These are phyloP conservation scores for Paragorgia papillata DNA, from an alignment of 92 coral and sea anemone species.

Conservation along the genomic window DNA sequence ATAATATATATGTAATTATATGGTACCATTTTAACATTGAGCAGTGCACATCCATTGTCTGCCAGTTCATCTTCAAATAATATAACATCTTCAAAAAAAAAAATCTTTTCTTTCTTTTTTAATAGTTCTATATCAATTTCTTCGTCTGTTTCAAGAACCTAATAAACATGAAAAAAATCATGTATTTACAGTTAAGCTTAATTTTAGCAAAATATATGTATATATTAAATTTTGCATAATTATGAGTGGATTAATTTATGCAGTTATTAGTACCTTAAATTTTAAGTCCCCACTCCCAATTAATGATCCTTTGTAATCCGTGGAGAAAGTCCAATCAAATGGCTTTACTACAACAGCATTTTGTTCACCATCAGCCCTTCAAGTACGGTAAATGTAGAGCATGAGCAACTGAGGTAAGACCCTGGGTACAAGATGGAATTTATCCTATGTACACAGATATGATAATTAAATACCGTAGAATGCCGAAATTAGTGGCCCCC, in stretches of 20 bases:
- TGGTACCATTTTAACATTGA: slow-evolving; percentile 94
- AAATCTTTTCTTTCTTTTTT: slow-evolving; percentile 85
- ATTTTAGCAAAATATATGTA: too few species aligned
- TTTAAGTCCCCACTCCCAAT: slow-evolving; percentile 44
- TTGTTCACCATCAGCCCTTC: slow-evolving; percentile 85
- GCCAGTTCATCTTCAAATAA: slow-evolving; percentile 98
- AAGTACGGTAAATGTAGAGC: too few species aligned
- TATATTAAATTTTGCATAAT: too few species aligned
- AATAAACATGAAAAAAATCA: neutral
- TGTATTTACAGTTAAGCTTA: too few species aligned
- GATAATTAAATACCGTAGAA: neutral
- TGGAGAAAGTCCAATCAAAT: slow-evolving; percentile 97
- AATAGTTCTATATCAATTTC: slow-evolving; percentile 85
- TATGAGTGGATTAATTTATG: too few species aligned
- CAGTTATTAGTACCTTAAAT: slow-evolving; percentile 78
- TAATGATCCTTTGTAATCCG: slow-evolving; percentile 91
- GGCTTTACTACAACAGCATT: slow-evolving; percentile 87
- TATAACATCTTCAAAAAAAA: slow-evolving; percentile 88
- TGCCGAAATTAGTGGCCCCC: too few species aligned
- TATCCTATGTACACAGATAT: too few species aligned
- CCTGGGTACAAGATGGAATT: too few species aligned
- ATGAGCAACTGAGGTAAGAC: too few species aligned
- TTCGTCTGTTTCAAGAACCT: slow-evolving; percentile 78
- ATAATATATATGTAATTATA: too few species aligned
- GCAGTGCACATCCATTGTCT: slow-evolving; percentile 88